Evolutionary conservation across 2,797 vertebrate species (phyloP).

Genomic region (Mormyrops attenuatus): DNA sequence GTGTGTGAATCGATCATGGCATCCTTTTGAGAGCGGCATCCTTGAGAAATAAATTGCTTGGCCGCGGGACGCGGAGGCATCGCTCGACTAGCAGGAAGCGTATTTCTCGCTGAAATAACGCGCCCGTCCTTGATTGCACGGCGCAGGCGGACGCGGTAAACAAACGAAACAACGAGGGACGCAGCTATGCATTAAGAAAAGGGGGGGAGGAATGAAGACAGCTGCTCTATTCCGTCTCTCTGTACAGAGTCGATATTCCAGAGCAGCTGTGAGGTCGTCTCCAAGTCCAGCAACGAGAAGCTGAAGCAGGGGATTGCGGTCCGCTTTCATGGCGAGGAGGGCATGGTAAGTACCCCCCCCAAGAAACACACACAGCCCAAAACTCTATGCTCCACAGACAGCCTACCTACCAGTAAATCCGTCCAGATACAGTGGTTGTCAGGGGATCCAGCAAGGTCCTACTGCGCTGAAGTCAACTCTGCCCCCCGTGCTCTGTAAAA

Average conservation of each 20-base stretch:
- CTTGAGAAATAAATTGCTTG: constrained; percentile 18
- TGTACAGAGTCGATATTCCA: constrained; percentile 92
- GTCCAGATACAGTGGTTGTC: neutral
- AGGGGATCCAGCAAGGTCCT: neutral
- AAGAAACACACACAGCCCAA: neutral
- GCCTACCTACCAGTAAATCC: neutral
- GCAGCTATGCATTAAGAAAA: neutral
- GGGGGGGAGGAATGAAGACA: neutral
- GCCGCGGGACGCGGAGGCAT: neutral
- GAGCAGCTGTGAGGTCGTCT: constrained; percentile 98
- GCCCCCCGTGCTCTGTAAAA: neutral
- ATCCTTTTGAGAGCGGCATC: neutral
- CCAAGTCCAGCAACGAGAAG: constrained; percentile 92
- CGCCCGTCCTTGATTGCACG: neutral
- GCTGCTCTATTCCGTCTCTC: neutral
- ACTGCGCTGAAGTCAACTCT: neutral
- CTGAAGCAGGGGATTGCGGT: constrained; percentile 96
- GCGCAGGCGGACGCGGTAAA: neutral
- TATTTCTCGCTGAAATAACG: neutral
- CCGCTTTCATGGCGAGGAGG: constrained; percentile 96
- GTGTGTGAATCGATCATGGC: neutral
- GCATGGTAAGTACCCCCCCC: constrained; percentile 76
- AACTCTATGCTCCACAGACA: neutral
- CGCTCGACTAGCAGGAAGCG: neutral
- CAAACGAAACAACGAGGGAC: neutral